Percentiles rank a stretch among this genome's conserved stretches.
Evolutionary conservation across 2,888 invertebrate genomes (phyloP).

Genomic region (Plagodis dolabraria): DNA sequence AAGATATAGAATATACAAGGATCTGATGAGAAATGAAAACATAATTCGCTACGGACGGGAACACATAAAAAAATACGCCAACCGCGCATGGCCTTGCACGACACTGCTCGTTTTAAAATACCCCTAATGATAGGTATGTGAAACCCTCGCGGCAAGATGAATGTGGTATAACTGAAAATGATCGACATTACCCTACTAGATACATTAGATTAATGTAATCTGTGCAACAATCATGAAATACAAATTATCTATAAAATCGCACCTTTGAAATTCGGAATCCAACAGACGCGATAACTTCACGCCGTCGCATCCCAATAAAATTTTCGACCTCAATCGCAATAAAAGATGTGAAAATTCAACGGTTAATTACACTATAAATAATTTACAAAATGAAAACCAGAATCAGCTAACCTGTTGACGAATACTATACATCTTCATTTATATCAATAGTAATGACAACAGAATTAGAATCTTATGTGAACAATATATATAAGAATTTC

Average conservation of each 20-base stretch:
- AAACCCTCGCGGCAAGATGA: slow-evolving; percentile 24
- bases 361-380: slow-evolving; percentile 24
- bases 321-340: slow-evolving; percentile 27
- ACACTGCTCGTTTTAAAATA: not conserved
- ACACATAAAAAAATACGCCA: slow-evolving; percentile 67
- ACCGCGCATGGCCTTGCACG: slow-evolving; percentile 58
- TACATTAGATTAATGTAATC: slow-evolving; percentile 31
- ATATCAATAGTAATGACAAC: slow-evolving; percentile 55
- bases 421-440: slow-evolving; percentile 48
- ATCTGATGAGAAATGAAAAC: slow-evolving; percentile 51
- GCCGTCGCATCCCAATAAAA: slow-evolving; percentile 5
- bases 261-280: slow-evolving; percentile 24
- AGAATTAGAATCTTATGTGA: slow-evolving; percentile 36
- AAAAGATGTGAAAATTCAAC: slow-evolving; percentile 37
- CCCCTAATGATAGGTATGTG: too few relatives aligned
- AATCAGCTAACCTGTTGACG: slow-evolving; percentile 44
- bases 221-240: slow-evolving; percentile 29
- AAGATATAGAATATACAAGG: slow-evolving; percentile 54
- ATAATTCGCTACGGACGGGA: slow-evolving; percentile 81
- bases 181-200: slow-evolving; percentile 32
- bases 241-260: slow-evolving; percentile 16
- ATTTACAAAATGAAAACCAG: slow-evolving; percentile 31
- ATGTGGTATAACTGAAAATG: slow-evolving; percentile 6
- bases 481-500: slow-evolving; percentile 33
- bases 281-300: slow-evolving; percentile 5